Percentiles rank a stretch among this genome's conserved stretches.
Evolutionary conservation across 2,113 vertebrate species (phyloP).

Genomic region (Aythya baeri): DNA sequence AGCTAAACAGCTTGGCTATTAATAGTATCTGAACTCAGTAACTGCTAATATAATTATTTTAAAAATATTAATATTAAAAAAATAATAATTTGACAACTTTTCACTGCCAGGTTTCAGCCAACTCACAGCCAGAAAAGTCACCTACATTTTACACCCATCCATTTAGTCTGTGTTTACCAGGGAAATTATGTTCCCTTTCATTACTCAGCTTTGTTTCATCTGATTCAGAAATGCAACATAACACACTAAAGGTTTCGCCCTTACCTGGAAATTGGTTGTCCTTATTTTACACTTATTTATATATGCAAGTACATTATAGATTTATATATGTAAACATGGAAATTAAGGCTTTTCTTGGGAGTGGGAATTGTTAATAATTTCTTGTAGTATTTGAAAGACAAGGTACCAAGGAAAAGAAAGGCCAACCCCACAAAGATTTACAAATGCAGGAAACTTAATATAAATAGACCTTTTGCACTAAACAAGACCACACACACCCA

Average conservation of each 20-base stretch:
- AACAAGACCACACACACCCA: not conserved
- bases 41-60: not conserved
- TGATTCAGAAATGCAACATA: slow-evolving; percentile 3
- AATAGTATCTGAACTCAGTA: not conserved
- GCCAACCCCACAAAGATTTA: not conserved
- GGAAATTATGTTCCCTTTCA: not conserved
- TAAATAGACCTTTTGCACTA: not conserved
- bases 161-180: not conserved
- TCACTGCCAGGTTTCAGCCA: not conserved
- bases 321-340: not conserved
- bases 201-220: not conserved
- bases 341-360: not conserved
- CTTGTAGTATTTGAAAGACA: not conserved
- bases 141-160: not conserved
- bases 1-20: not conserved
- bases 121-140: not conserved
- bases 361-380: not conserved
- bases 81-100: not conserved
- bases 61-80: not conserved
- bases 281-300: not conserved
- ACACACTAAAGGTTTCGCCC: not conserved
- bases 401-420: not conserved
- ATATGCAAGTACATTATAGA: not conserved
- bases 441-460: not conserved
- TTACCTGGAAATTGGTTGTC: not conserved